Percentiles rank a stretch among this genome's conserved stretches.
These are phyloP conservation scores for Aplocera efformata DNA, from an alignment of 2,888 invertebrate genomes.

Conservation along the genomic window DNA sequence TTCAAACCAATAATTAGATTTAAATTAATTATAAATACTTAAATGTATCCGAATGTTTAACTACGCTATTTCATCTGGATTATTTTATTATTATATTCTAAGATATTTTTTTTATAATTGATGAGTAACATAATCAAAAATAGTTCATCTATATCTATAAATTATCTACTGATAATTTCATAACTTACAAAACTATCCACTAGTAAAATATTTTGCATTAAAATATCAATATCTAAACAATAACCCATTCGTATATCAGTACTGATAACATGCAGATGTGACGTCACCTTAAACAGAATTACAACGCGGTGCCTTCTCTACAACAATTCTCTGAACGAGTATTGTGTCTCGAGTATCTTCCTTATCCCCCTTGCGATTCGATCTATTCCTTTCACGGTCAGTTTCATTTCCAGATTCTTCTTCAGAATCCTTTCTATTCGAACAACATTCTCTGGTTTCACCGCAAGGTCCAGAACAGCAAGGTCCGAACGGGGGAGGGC, in stretches of 20 bases:
- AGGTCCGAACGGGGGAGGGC: neutral
- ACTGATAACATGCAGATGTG: neutral
- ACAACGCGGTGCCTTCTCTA: slow-evolving; percentile 19
- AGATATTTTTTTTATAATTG: no score
- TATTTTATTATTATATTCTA: no score
- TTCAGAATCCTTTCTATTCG: neutral
- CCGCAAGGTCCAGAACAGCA: neutral
- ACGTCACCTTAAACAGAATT: slow-evolving; percentile 18
- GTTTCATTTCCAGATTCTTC: slow-evolving; percentile 20
- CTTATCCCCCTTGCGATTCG: slow-evolving; percentile 11
- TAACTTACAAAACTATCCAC: no score
- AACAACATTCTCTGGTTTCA: neutral
- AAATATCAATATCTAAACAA: neutral
- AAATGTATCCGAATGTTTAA: no score
- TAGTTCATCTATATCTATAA: no score
- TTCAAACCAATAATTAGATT: no score
- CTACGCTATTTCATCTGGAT: no score
- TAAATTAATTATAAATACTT: no score
- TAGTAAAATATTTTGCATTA: no score
- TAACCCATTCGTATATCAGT: neutral
- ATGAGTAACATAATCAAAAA: no score
- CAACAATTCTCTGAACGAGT: slow-evolving; percentile 20
- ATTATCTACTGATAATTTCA: no score
- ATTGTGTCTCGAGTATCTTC: slow-evolving; percentile 21
- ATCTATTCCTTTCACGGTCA: slow-evolving; percentile 14